phyloP scores from a whole-genome alignment of 1,140 invertebrate genomes.

The Halyomorpha halys region DNA sequence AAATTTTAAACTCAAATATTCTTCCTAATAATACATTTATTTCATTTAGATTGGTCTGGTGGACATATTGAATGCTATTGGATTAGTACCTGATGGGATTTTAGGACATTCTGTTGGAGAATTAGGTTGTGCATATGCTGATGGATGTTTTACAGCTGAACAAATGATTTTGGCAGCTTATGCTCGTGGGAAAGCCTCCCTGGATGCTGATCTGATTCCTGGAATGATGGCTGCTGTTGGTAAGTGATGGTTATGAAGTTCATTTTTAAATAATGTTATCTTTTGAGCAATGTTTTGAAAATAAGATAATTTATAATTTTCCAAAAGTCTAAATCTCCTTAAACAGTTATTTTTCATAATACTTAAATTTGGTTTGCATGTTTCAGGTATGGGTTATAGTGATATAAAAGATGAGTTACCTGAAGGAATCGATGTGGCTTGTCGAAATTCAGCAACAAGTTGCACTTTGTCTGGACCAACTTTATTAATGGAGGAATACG shows the following conservation, averaged over 20 bases:
- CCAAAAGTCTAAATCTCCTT: background rate
- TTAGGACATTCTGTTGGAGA: conserved; percentile 58
- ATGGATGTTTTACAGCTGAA: conserved; percentile 54
- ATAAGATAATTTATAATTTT: no score
- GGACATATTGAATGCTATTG: conserved; percentile 51
- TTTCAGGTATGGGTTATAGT: conserved; percentile 45
- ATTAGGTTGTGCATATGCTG: conserved; percentile 58
- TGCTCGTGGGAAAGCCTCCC: conserved; percentile 49
- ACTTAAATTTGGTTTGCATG: background rate
- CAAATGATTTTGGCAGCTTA: conserved; percentile 54
- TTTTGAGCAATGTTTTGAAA: no score
- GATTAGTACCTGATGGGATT: conserved; percentile 51
- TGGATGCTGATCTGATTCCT: conserved; percentile 42
- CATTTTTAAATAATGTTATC: no score
- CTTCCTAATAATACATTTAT: no score
- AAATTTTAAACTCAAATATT: no score
- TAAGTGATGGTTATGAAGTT: conserved; percentile 10
- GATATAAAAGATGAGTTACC: conserved; percentile 42
- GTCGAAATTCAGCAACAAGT: conserved; percentile 55
- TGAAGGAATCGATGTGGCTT: conserved; percentile 51
- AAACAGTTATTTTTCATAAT: no score
- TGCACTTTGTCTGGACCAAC: conserved; percentile 24
- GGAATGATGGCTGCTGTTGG: conserved; percentile 80
- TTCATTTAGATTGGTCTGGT: conserved; percentile 54
- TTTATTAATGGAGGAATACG: conserved; percentile 23